Conservation (phyloP, 2,888 invertebrate genomes). For the Tipula unca region DNA sequence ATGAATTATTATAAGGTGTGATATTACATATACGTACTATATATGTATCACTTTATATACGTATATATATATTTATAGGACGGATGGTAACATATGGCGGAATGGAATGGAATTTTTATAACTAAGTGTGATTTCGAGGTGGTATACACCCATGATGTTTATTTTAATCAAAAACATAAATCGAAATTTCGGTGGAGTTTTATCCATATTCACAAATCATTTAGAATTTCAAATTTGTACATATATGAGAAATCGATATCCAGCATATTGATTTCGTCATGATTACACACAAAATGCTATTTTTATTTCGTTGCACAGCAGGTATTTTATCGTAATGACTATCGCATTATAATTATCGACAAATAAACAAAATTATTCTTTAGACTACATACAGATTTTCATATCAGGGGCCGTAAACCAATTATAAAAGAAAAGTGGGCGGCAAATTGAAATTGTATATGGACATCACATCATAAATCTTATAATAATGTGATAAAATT, state of each 20-base stretch:
- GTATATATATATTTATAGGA: too few relatives aligned
- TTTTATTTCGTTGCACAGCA: neutral
- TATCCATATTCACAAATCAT: neutral
- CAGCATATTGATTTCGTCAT: neutral
- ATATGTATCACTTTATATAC: too few relatives aligned
- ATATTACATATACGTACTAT: neutral
- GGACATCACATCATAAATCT: neutral
- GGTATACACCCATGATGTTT: too few relatives aligned
- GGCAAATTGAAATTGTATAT: too few relatives aligned
- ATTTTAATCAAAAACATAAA: neutral
- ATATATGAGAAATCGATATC: neutral
- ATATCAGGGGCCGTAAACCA: too few relatives aligned
- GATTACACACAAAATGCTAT: neutral
- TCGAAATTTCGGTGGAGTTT: neutral
- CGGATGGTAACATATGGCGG: neutral
- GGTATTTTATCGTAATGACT: neutral
- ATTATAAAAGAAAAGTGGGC: too few relatives aligned
- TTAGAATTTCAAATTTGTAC: neutral
- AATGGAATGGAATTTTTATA: neutral
- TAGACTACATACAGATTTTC: too few relatives aligned
- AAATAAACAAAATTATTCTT: too few relatives aligned
- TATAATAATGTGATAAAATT: neutral
- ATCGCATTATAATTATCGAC: too few relatives aligned
- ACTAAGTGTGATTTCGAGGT: neutral
- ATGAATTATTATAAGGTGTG: neutral